Base-by-base conservation (phyloP, 2,797 vertebrate genomes). In the Serranus cabrilla region DNA sequence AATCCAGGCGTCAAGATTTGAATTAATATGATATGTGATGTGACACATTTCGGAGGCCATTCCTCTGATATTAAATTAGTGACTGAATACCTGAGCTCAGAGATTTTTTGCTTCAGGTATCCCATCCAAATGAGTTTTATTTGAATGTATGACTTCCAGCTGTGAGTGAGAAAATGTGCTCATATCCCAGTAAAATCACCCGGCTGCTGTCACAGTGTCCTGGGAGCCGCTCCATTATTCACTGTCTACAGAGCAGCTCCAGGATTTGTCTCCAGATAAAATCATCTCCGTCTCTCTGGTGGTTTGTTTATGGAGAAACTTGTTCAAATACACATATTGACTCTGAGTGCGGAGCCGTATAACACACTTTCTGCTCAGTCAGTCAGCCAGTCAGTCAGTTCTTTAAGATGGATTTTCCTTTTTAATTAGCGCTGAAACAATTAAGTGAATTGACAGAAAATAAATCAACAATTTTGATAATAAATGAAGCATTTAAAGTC, bases 1-100 rank as follows among this genome's bases (percentile, higher is more conserved):
- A 81, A 82, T 73, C 79, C 39, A 4, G 52, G 79, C 54, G 11
- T 76, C 45, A 18, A 77, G 65, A 72, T 86, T 52, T 75, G 42
- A 87, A 86, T 83, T 59, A 86, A 82, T 76, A 71, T 18, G 69
- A 85, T 31, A 25, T 56, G 74, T 42, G 72, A 85, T 70, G 72
- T 68, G 84, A 82, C 78, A 74, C 71, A 76, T 78, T 73, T 76
- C 27, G 18, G 51, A 72, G 74, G 52, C 72, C 55, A 17, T 63
- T 74, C 49, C 74, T 21, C 59, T 52, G 80, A 80, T 82, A 80
- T 87, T 86, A 82, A 87, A 89, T 88, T 78, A 87, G 65, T 17
- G 60, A 14, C 60, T 82, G 84, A 78, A 84, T 74, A 85, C 58
- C 76, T 70, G 55, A 71, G 82, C 89, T 72, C 71, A 80, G 49